Evolutionary conservation across 2,888 invertebrate genomes (phyloP), one percentile per base, ranked within the genome.

Genomic region (Cataglyphis rosenhaueri): DNA sequence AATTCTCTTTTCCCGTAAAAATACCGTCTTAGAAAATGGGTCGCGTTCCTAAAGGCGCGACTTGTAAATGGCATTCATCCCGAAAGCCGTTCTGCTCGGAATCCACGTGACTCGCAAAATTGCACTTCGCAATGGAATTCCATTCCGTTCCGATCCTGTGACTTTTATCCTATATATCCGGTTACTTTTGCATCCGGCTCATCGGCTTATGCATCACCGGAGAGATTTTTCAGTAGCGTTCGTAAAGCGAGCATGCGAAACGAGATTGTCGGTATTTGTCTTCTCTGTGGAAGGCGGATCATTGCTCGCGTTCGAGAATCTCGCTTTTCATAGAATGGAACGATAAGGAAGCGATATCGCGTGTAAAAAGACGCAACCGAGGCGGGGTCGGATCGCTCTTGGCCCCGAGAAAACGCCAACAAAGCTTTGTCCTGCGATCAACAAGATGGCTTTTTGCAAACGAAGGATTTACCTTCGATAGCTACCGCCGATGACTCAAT

Each of bases 231-330:
- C 84, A 71, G 59, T 41, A 75, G 48, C 78, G 64, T 73, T 65
- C 61, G 65, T 15, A 64, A 70, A 73, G 61, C n/a, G n/a, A 52
- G n/a, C n/a, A n/a, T 84, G 61, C 41, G 61, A 78, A 74, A 85
- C 81, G 59, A 84, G 82, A 89, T 87, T 82, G 76, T 82, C 25
- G 55, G 81, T 81, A 89, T 89, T 89, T 84, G 87, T 88, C 84
- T 86, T 59, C 71, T 38, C 44, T 35, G 59, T 21, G 32, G 70
- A 64, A 81, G 25, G 61, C 25, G 78, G 59, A 68, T 59, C 44
- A 57, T 70, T 25, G 78, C 41, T 41, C 15, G 57, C 38, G 25
- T n/a, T 41, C 29, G 41, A 44, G 41, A 44, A 65, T 65, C 65
- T 15, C 38, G n/a, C 70, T 44, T 79, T 70, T 70, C 59, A 59